A percentile compares a stretch with the other conserved stretches of the same genome.
Evolutionary conservation across 92 coral and sea anemone genomes (phyloP).

Genomic region (Zoanthus gigantus): DNA sequence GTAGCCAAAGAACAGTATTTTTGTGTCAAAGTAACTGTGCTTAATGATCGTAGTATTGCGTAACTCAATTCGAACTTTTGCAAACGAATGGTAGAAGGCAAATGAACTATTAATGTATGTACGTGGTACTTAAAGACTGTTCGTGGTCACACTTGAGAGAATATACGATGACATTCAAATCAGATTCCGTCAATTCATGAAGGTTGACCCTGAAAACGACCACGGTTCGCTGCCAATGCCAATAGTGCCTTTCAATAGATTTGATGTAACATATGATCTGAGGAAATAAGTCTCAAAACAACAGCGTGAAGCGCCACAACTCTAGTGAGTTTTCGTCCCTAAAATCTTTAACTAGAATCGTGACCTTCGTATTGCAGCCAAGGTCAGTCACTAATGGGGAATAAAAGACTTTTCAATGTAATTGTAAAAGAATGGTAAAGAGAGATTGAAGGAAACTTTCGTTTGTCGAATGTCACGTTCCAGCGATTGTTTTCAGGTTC

Average conservation of each 20-base stretch:
- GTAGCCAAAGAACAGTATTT: neutral
- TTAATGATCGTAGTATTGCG: neutral
- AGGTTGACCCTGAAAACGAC: constrained; percentile 32
- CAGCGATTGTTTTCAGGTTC: neutral
- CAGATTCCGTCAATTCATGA: constrained; percentile 15
- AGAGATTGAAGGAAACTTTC: neutral
- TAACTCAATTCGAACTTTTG: neutral
- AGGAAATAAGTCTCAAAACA: constrained; percentile 24
- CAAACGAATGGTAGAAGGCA: constrained; percentile 11
- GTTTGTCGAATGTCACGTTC: neutral
- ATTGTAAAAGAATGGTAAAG: neutral
- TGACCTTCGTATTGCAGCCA: constrained; percentile 22
- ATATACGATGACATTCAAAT: constrained; percentile 45
- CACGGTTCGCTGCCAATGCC: constrained; percentile 35
- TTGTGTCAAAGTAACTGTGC: neutral
- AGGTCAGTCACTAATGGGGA: constrained; percentile 8
- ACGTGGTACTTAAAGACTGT: constrained; percentile 20
- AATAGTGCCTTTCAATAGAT: neutral
- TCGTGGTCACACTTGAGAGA: constrained; percentile 32
- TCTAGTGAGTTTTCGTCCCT: neutral
- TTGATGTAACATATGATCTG: constrained; percentile 21
- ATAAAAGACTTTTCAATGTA: constrained; percentile 13
- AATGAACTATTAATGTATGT: constrained; percentile 31
- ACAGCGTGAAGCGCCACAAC: neutral
- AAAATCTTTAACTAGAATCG: neutral